Conservation (phyloP, 2,113 vertebrate genomes). For the Cariama cristata region DNA sequence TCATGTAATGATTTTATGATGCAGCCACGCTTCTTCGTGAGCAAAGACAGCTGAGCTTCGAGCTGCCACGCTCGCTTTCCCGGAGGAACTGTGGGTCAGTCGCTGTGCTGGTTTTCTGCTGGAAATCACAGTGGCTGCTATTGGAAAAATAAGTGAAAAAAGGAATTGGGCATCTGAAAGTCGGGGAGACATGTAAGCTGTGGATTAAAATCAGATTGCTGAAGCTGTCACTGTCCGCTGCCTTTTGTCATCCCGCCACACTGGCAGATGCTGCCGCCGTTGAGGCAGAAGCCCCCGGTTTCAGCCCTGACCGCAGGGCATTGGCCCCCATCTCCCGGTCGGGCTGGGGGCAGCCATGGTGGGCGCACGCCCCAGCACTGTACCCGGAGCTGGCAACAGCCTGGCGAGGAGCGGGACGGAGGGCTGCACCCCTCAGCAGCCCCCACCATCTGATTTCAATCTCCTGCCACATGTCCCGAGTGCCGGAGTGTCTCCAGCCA, state of each 20-base stretch:
- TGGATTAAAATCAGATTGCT: neutral
- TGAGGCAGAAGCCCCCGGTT: neutral
- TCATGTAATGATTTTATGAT: fast-evolving
- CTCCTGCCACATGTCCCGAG: neutral
- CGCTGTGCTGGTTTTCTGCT: neutral
- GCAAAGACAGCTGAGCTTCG: neutral
- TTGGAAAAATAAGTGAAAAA: neutral
- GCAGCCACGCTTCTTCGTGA: fast-evolving
- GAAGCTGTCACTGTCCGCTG: neutral
- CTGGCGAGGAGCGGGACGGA: fast-evolving
- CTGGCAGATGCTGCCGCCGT: neutral
- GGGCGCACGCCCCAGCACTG: fast-evolving
- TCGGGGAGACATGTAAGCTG: fast-evolving
- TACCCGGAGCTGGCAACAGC: neutral
- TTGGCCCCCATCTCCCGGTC: fast-evolving
- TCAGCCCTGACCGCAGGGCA: fast-evolving
- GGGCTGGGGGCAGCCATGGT: fast-evolving
- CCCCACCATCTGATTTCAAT: neutral
- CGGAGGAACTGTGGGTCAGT: fast-evolving
- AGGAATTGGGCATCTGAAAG: neutral
- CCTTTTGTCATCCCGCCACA: neutral
- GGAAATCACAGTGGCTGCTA: fast-evolving
- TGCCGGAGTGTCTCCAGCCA: neutral
- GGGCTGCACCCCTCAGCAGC: fast-evolving
- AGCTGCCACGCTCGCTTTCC: neutral